Base-by-base conservation (phyloP, 2,888 invertebrate species). In the Acleris cristana region DNA sequence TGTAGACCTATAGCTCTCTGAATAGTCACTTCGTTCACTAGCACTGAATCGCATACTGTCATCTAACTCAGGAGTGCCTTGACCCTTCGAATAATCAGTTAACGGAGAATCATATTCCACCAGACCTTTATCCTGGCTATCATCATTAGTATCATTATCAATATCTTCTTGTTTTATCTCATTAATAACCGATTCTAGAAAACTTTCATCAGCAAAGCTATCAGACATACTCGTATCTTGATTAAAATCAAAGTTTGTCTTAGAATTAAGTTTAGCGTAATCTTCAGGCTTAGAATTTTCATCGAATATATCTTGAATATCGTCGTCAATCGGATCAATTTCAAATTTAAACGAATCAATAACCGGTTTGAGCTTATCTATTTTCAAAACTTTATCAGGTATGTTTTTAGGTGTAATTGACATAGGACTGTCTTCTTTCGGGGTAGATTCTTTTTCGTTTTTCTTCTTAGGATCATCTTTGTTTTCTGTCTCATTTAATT, bases 101-200 rank as follows among this genome's bases (percentile, higher is more conserved):
- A 66, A 10, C 0, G 89, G 91, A 3, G 92, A 91, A 48, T 92
- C 92, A n/a, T 92, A 92, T 72, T 91, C 92, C 0, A 91, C 91
- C 56, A 92, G 74, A 0, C 84, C 87, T 71, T 89, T 91, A 30
- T 92, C 91, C 23, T 87, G 87, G 64, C 83, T 84, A 0, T 76
- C 78, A 2, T 88, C 87, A 1, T 90, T 92, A 63, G 81, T 85
- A 69, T 88, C 87, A 1, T 90, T 92, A 64, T 81, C 85, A 68
- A 90, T 77, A 51, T 81, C 80, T 55, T 89, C 90, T 60, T 89
- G 86, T 69, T 91, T 91, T 7, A 92, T 90, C 72, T 92, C 92
- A 69, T 90, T 90, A 53, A 92, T 91, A 2, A 92, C 86, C 0
- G 92, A 90, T 74, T 92, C 92, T 49, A 92, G 74, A 70, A 92